Conservation (phyloP, 1,140 invertebrate species). For the Prorops nasuta region DNA sequence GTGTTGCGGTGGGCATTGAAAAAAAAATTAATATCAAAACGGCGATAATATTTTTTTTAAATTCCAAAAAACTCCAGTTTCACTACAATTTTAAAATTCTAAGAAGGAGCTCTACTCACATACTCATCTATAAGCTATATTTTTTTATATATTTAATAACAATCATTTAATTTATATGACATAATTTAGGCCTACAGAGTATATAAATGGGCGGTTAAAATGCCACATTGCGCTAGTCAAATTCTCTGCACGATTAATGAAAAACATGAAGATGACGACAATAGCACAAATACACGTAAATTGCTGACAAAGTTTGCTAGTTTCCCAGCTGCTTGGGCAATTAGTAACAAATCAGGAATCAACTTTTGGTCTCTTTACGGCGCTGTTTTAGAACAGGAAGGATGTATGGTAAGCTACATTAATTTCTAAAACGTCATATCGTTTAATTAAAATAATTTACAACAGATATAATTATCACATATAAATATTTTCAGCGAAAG, state of each 20-base stretch:
- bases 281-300: slow-evolving; percentile 60
- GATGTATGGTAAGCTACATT: slow-evolving; percentile 58
- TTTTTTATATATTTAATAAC: no score
- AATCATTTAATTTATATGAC: no score
- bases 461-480: slow-evolving; percentile 8
- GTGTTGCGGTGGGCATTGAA: no score
- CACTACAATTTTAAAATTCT: no score
- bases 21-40: no score
- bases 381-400: slow-evolving; percentile 61
- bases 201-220: slow-evolving; percentile 68
- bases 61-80: no score
- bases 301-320: slow-evolving; percentile 71
- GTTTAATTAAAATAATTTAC: slow-evolving; percentile 1
- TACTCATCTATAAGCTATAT: no score
- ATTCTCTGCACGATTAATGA: slow-evolving; percentile 75
- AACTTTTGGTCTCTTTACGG: slow-evolving; percentile 68
- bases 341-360: slow-evolving; percentile 63
- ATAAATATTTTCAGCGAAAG: slow-evolving; percentile 60
- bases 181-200: slow-evolving; percentile 64
- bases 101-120: no score
- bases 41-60: no score
- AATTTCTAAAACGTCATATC: slow-evolving; percentile 1
- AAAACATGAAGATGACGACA: slow-evolving; percentile 39
- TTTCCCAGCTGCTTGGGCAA: slow-evolving; percentile 67
- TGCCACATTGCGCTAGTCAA: slow-evolving; percentile 72